A percentile compares a stretch with the other conserved stretches of the same genome.
Evolutionary conservation across 1,140 invertebrate species (phyloP).

Genomic region (Cotesia typhae): DNA sequence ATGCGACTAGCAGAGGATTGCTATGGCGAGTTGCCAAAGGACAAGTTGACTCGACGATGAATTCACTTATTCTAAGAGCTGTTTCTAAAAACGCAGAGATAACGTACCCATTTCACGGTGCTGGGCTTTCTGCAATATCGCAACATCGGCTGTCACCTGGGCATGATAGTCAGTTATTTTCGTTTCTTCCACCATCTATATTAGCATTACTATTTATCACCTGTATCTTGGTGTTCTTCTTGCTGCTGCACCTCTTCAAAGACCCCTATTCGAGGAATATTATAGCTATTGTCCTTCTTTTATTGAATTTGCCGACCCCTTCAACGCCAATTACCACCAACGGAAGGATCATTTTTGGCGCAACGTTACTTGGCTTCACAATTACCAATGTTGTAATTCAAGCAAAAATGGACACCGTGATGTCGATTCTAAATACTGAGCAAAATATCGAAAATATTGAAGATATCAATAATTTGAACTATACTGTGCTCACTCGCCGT

Average conservation of each 20-base stretch:
- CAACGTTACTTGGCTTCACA: background rate
- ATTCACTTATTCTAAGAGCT: background rate
- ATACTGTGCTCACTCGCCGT: background rate
- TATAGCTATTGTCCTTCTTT: background rate
- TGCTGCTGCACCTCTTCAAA: background rate
- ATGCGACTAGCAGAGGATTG: too few species aligned
- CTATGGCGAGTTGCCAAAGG: too few species aligned
- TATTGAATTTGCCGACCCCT: background rate
- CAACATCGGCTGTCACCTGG: background rate
- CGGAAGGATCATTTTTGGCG: background rate
- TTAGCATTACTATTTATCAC: background rate
- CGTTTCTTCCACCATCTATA: background rate
- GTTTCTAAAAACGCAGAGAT: background rate
- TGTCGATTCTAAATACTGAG: background rate
- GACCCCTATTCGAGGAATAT: background rate
- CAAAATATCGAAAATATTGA: background rate
- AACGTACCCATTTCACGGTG: background rate
- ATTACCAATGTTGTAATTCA: background rate
- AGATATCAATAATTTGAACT: background rate
- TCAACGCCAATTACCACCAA: background rate
- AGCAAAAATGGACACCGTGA: background rate
- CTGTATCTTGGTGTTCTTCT: background rate
- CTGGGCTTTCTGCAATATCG: background rate
- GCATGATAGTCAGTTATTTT: background rate
- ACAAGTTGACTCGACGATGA: background rate